These are phyloP conservation scores for Parazoanthus swiftii DNA, from an alignment of 92 coral and sea anemone genomes.

Conservation along the genomic window DNA sequence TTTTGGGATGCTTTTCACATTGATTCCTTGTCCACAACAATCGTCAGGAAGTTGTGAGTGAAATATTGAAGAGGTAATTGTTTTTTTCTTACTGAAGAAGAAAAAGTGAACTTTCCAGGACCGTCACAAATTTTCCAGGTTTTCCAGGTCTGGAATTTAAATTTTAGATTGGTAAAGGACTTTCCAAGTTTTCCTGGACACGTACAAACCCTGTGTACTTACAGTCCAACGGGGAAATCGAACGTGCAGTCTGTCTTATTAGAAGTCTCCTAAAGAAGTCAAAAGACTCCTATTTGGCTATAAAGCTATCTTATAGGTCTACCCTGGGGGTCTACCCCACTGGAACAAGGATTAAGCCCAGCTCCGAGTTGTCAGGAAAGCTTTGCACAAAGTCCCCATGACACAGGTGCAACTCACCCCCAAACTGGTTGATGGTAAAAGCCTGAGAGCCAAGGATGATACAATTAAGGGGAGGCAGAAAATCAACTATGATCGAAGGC, in stretches of 20 bases:
- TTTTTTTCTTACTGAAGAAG: no score
- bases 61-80: no score
- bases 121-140: no score
- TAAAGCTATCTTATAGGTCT: neutral
- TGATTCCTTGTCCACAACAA: no score
- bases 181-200: no score
- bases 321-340: neutral
- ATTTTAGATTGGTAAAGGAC: no score
- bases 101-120: no score
- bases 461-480: neutral
- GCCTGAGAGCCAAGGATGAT: neutral
- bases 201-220: neutral
- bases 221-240: slow-evolving; percentile 27
- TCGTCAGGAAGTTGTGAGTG: no score
- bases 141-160: no score
- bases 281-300: slow-evolving; percentile 18
- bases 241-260: slow-evolving; percentile 18
- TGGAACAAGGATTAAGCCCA: slow-evolving; percentile 22
- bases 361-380: neutral
- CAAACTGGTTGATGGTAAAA: neutral
- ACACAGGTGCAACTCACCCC: slow-evolving; percentile 10
- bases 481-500: neutral
- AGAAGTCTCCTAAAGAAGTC: slow-evolving; percentile 30
- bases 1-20: no score
- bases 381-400: slow-evolving; percentile 16